Percentiles rank a stretch among this genome's conserved stretches.
Evolutionary conservation across 2,797 vertebrate genomes (phyloP).

Genomic region (Acanthurus leucopareius): DNA sequence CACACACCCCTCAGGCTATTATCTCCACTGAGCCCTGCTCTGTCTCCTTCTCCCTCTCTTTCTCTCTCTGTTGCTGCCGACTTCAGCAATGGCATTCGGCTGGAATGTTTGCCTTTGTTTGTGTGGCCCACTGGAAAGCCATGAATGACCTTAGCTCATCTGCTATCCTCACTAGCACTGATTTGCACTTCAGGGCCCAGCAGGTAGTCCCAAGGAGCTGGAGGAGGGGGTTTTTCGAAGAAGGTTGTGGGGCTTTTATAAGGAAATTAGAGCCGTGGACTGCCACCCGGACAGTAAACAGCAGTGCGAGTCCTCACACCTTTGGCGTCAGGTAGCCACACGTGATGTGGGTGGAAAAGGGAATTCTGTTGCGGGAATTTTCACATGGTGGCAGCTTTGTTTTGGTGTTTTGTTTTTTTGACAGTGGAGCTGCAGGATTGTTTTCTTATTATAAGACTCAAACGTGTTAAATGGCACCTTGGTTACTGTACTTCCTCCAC

Average conservation of each 20-base stretch:
- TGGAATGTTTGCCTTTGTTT: slow-evolving; percentile 92
- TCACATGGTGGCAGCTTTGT: slow-evolving; percentile 56
- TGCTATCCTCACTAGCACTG: slow-evolving; percentile 89
- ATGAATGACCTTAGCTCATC: slow-evolving; percentile 89
- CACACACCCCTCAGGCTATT: slow-evolving; percentile 70
- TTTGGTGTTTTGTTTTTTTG: slow-evolving; percentile 59
- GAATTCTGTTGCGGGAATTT: slow-evolving; percentile 70
- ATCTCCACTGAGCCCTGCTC: slow-evolving; percentile 66
- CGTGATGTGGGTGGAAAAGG: slow-evolving; percentile 28
- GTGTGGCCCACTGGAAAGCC: slow-evolving; percentile 84
- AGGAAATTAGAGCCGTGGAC: slow-evolving; percentile 88
- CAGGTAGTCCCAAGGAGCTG: slow-evolving; percentile 85
- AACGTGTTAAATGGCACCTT: slow-evolving; percentile 62
- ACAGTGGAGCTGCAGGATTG: slow-evolving; percentile 37
- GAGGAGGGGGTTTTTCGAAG: slow-evolving; percentile 34
- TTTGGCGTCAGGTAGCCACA: slow-evolving; percentile 54
- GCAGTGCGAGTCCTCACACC: slow-evolving; percentile 76
- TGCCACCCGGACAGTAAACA: slow-evolving; percentile 87
- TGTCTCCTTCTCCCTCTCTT: slow-evolving; percentile 80
- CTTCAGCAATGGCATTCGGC: slow-evolving; percentile 91
- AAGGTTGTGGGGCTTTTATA: slow-evolving; percentile 85
- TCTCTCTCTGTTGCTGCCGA: slow-evolving; percentile 82
- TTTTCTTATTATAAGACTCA: slow-evolving; percentile 59
- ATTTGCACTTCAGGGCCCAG: slow-evolving; percentile 94
- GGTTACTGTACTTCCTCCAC: slow-evolving; percentile 51